Base-by-base conservation (phyloP, 2,113 vertebrate genomes). In the Lophura nycthemera region DNA sequence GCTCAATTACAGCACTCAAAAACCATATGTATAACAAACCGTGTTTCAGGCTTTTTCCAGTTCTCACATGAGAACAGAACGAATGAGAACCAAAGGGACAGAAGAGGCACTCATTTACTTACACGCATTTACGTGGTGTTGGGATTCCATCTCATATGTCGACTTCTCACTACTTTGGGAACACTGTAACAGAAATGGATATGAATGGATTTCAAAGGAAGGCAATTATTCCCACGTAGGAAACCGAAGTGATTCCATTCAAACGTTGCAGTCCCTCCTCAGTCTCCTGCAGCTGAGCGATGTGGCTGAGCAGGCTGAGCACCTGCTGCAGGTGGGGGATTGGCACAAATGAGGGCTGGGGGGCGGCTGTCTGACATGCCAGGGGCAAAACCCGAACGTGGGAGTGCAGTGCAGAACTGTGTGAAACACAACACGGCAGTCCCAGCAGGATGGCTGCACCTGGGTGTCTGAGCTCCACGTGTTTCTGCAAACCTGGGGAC, bases 181-280 rank as follows among this genome's bases (percentile, higher is more conserved):
- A 60, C 29, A 47, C 7, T 52, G 25, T 38, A 72, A 48, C 22
- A 75, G 79, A 64, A 79, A 10, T 13, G 24, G 60, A 1, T 6
- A 14, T 34, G 12, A 38, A 20, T n/a, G 45, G n/a, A 12, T 87
- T 96, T 92, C 91, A 91, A 85, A 90, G 29, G 87, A 21, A 77
- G 63, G n/a, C 71, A 89, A 83, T 89, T 92, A 79, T 85, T 85
- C 86, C 63, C 78, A 89, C 0, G 1, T 80, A 27, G 13, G 50
- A 52, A 27, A 27, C 50, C 50, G 8, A 66, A 7, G 32, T 63
- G 89, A 5, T 86, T 90, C 79, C 52, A 70, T 70, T 61, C 73
- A 92, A 87, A 50, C 8, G 1, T 4, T 54, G 43, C 15, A 54
- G 11, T 48, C 11, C 30, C 45, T 79, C 18, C 59, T 61, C 15